These are phyloP conservation scores for Perithous albicinctus DNA, from an alignment of 2,888 invertebrate species.

Conservation along the genomic window DNA sequence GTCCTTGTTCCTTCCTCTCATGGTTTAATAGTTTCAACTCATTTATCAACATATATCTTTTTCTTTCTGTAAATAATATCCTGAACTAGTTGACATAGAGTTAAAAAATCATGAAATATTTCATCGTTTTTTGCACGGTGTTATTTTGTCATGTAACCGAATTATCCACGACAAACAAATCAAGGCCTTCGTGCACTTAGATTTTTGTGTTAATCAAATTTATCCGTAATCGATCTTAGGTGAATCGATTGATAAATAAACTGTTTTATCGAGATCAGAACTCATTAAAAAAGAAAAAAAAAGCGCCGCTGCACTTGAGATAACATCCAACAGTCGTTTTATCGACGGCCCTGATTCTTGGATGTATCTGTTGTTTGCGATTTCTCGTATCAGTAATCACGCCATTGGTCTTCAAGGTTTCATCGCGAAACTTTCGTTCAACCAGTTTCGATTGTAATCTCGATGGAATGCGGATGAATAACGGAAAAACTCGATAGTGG, in stretches of 20 bases:
- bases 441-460: background rate
- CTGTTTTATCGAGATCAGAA: too few relatives aligned
- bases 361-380: constrained; percentile 2
- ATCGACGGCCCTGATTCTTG: background rate
- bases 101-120: background rate
- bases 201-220: too few relatives aligned
- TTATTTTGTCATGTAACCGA: too few relatives aligned
- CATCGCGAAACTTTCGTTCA: background rate
- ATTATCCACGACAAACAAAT: too few relatives aligned
- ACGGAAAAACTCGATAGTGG: background rate
- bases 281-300: background rate
- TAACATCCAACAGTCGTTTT: background rate
- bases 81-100: too few relatives aligned
- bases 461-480: background rate
- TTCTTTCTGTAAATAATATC: too few relatives aligned
- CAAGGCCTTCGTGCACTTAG: too few relatives aligned
- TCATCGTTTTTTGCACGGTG: background rate
- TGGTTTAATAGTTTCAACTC: too few relatives aligned
- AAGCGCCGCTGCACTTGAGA: constrained; percentile 4
- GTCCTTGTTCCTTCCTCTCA: too few relatives aligned
- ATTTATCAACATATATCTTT: too few relatives aligned
- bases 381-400: constrained; percentile 5
- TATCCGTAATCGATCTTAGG: too few relatives aligned
- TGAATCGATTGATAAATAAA: too few relatives aligned
- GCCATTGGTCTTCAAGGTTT: constrained; percentile 3